phyloP scores from a whole-genome alignment of 2,113 vertebrate species.

The Mus pahari region DNA sequence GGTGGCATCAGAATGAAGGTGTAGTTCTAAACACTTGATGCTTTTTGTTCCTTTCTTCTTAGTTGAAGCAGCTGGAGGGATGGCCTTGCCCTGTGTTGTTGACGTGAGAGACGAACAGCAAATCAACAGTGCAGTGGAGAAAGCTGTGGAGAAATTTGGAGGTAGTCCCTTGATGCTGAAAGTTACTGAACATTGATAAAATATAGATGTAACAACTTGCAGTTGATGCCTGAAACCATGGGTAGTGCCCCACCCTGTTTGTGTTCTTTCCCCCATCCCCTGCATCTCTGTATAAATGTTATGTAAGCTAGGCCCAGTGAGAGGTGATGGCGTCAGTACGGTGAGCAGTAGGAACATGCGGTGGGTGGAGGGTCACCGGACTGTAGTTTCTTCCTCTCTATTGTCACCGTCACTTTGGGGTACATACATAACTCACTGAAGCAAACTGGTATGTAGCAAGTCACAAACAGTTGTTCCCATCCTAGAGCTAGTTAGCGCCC shows the following conservation, averaged over 20 bases:
- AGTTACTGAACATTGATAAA: conserved; percentile 31
- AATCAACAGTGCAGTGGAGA: conserved; percentile 90
- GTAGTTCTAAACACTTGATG: not conserved
- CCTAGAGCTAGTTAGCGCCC: not conserved
- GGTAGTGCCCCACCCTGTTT: no score
- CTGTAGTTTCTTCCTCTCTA: not conserved
- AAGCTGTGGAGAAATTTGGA: conserved; percentile 94
- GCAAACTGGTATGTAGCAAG: not conserved
- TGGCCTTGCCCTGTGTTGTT: conserved; percentile 94
- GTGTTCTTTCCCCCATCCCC: not conserved
- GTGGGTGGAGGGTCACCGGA: not conserved
- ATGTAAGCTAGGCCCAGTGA: not conserved
- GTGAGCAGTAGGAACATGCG: not conserved
- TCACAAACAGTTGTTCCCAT: not conserved
- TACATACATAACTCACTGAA: not conserved
- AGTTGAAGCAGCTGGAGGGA: conserved; percentile 96
- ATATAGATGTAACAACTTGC: not conserved
- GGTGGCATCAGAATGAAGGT: not conserved
- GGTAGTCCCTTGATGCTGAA: conserved; percentile 85
- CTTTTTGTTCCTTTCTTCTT: conserved; percentile 51
- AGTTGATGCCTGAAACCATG: not conserved
- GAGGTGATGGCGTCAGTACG: not conserved
- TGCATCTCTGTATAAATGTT: not conserved
- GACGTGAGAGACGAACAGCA: conserved; percentile 96
- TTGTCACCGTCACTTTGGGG: not conserved